These are phyloP conservation scores for Ancistrus triradiatus DNA, from an alignment of 2,113 vertebrate genomes.

Conservation along the genomic window DNA sequence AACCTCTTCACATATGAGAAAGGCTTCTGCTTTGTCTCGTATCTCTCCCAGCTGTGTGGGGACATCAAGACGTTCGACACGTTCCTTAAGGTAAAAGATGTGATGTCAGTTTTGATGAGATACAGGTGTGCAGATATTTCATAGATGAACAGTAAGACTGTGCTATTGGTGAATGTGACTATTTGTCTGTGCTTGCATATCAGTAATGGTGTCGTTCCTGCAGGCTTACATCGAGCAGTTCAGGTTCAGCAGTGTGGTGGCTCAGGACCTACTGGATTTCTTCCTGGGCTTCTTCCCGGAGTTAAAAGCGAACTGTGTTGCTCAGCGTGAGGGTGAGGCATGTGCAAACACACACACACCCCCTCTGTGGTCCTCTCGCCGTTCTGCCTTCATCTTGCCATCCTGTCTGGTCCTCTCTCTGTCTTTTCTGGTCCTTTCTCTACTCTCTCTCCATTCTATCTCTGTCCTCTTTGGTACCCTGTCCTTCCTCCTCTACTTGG, in stretches of 20 bases:
- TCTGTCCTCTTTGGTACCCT: no score
- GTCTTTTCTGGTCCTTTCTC: background rate
- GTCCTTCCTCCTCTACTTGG: no score
- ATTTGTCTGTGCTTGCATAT: no score
- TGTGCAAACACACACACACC: background rate
- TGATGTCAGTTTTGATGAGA: no score
- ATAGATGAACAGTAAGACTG: no score
- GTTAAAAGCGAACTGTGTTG: constrained; percentile 79
- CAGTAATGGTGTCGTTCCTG: no score
- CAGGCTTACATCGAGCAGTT: constrained; percentile 93
- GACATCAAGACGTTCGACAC: constrained; percentile 82
- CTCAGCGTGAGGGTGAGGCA: constrained; percentile 78
- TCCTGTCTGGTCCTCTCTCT: no score
- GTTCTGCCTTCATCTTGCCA: background rate
- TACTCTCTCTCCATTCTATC: background rate
- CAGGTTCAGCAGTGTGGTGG: constrained; percentile 87
- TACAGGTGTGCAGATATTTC: no score
- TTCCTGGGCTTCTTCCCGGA: constrained; percentile 89
- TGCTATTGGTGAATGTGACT: no score
- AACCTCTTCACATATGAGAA: constrained; percentile 98
- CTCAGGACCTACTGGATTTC: constrained; percentile 88
- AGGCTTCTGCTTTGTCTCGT: constrained; percentile 95
- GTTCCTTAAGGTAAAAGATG: constrained; percentile 81
- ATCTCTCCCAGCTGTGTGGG: constrained; percentile 87
- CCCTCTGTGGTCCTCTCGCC: background rate